These are phyloP conservation scores for Seira sanloemensis DNA, from an alignment of 2,888 invertebrate species.

Conservation along the genomic window DNA sequence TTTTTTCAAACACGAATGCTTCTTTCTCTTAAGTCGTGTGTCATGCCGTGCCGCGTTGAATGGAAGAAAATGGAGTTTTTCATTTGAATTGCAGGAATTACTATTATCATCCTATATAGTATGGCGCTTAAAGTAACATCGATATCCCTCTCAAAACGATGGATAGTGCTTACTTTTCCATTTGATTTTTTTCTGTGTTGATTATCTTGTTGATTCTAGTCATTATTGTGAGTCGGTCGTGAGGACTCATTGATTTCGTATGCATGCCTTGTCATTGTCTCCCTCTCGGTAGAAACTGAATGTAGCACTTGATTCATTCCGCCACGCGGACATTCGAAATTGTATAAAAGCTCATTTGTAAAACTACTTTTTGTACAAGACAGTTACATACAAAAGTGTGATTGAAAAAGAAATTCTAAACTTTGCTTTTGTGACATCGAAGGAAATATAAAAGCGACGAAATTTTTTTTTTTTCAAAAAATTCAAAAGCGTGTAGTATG, in stretches of 20 bases:
- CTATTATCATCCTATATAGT: neutral
- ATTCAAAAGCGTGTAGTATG: too few relatives aligned
- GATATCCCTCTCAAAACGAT: neutral
- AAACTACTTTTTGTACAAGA: too few relatives aligned
- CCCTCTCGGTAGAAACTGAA: neutral
- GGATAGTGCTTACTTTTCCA: too few relatives aligned
- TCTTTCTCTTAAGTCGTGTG: slow-evolving; percentile 12
- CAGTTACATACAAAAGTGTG: too few relatives aligned
- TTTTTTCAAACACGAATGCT: neutral
- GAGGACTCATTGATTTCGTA: slow-evolving; percentile 40
- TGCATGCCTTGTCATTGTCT: slow-evolving; percentile 30
- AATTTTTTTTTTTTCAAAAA: too few relatives aligned
- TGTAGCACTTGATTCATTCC: neutral
- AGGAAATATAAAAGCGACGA: too few relatives aligned
- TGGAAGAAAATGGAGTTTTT: neutral
- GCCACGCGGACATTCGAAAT: too few relatives aligned
- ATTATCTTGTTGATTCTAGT: slow-evolving; percentile 53
- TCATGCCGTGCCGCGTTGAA: slow-evolving; percentile 6
- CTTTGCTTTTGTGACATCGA: too few relatives aligned
- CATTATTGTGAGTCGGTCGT: slow-evolving; percentile 40
- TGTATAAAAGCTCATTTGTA: too few relatives aligned
- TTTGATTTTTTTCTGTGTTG: slow-evolving; percentile 22
- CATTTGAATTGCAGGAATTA: neutral
- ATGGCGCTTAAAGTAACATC: neutral
- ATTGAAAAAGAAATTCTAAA: too few relatives aligned